Evolutionary conservation across 1,140 invertebrate species (phyloP), one percentile per base, ranked within the genome.

Genomic region (Odontomachus brunneus): DNA sequence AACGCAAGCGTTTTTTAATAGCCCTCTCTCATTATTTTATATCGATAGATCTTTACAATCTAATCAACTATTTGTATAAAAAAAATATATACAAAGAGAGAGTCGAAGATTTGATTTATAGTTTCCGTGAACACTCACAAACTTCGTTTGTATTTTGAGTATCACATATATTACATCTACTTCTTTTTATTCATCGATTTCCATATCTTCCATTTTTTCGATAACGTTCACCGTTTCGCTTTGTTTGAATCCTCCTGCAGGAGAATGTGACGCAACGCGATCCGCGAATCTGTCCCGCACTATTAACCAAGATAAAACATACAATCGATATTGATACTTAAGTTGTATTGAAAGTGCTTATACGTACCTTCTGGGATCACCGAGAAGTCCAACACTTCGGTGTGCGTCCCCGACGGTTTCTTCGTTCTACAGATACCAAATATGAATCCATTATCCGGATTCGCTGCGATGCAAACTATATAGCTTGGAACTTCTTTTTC

Each of bases 361-460:
- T 76, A 84, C 89, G 89, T 93, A 97, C 97, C 96, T 89, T 95
- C 93, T 76, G 96, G 94, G 91, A 95, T 96, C 87, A 95, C 95
- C 29, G 94, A 94, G 44, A 98, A 94, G 93, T 99, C 96, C 89
- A 96, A 96, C 3, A 98, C 95, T 88, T 96, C 96, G 76, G 98
- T 97, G 97, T 87, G 97, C 97, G 90, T 98, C 97, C 1, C 98
- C 98, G 57, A 96, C 94, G 57, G 96, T 44, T 4, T 11, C 9
- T 44, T 44, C 38, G 38, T 44, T 7, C 38, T 44, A 11, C 38
- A 44, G 9, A 44, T 44, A 44, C 38, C 96, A 88, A 98, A 95
- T 14, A 97, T 94, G 92, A 97, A 97, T 12, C 97, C 97, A 90
- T 96, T 96, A 90, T 99, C 97, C 5, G 97, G 97, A 92, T 96